Evolutionary conservation across 2,888 invertebrate genomes (phyloP), one percentile per base, ranked within the genome.

Genomic region (Pheosia tremula): DNA sequence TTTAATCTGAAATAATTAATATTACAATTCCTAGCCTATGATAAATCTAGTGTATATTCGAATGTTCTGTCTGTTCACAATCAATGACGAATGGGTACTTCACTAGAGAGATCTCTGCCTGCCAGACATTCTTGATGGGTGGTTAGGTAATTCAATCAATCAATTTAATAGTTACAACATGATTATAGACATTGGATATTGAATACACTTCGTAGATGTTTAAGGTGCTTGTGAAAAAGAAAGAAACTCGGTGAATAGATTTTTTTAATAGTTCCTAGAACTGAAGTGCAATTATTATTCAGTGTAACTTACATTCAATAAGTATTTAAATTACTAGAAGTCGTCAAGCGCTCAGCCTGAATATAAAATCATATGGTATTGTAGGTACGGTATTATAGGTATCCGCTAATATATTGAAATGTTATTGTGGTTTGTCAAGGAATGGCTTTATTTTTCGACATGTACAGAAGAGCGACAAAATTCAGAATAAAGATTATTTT

Each of bases 91-190:
- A 50, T 24, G 43, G 7, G 8, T 11, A 47, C 36, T 11, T 55
- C 37, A 56, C 11, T 10, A 9, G 10, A 13, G 39, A 55, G n/a
- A 54, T 49, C 11, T 37, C 50, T 39, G 49, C 36, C 37, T 11
- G 37, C 37, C 11, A 11, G 10, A 53, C 56, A 56, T 65, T 63
- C 56, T 59, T 54, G 59, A 69, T 69, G 56, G 53, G 56, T 39
- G 58, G 69, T 62, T 62, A 66, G 68, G 78, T 73, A 66, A 73
- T 64, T 60, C 61, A 69, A 75, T 77, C 67, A 74, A 77, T 74
- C 74, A 77, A 69, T 71, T 67, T 67, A 60, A 61, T 68, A 61
- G 60, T 75, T 75, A 68, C 64, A 50, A 70, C 63, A 71, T 63
- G 49, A 62, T 62, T 67, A 61, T 67, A 69, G 65, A 61, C 45